These are phyloP conservation scores for Chaetophractus vellerosus DNA, from an alignment of 2,797 vertebrate species.

Conservation along the genomic window DNA sequence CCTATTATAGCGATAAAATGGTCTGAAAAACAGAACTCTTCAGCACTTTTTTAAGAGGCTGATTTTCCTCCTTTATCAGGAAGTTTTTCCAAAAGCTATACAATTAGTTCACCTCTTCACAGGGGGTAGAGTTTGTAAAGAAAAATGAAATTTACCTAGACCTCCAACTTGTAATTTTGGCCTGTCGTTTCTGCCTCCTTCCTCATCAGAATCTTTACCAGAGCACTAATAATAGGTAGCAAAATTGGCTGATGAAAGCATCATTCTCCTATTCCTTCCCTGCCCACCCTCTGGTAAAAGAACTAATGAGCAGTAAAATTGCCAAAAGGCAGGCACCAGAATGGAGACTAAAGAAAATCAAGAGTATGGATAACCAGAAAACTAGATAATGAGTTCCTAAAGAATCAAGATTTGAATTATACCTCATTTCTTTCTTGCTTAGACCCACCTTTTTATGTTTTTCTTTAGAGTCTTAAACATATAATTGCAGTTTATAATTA, in stretches of 20 bases:
- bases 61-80: not conserved
- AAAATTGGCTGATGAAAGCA: conserved; percentile 30
- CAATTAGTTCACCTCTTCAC: conserved; percentile 45
- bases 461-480: conserved; percentile 44
- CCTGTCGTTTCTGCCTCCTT: conserved; percentile 54
- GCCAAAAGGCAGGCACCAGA: conserved; percentile 40
- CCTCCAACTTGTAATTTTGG: conserved; percentile 58
- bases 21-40: conserved; percentile 35
- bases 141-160: conserved; percentile 64
- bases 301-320: conserved; percentile 67
- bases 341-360: conserved; percentile 60
- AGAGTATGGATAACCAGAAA: conserved; percentile 41
- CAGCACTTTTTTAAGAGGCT: conserved; percentile 37
- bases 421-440: conserved; percentile 48
- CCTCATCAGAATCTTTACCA: conserved; percentile 36
- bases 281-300: conserved; percentile 43
- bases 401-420: conserved; percentile 64
- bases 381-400: conserved; percentile 56
- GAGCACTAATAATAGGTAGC: conserved; percentile 28
- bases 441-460: not conserved
- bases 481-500: conserved; percentile 27
- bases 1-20: conserved; percentile 11
- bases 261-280: conserved; percentile 47
- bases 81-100: conserved; percentile 18
- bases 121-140: conserved; percentile 10